A percentile compares a stretch with the other conserved stretches of the same genome.
Conservation (phyloP, 2,888 invertebrate genomes). For the Eristalinus sepulchralis region DNA sequence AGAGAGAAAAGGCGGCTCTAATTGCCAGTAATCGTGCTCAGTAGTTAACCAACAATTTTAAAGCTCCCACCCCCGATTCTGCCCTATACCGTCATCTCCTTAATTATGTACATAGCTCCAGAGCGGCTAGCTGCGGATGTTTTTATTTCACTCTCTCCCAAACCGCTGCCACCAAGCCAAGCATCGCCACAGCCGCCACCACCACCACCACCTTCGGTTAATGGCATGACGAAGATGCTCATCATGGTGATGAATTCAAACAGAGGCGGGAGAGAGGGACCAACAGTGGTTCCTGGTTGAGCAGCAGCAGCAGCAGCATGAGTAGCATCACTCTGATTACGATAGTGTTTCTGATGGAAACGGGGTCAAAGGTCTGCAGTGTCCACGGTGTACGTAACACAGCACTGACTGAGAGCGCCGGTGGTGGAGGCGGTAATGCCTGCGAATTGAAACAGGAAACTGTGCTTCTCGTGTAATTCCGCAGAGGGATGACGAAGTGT, state of each 20-base stretch:
- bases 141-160: neutral
- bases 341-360: constrained; percentile 39
- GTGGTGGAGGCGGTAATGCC: neutral
- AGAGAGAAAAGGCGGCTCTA: neutral
- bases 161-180: neutral
- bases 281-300: constrained; percentile 1
- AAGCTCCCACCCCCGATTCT: neutral
- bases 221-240: constrained; percentile 28
- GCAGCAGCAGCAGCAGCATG: neutral
- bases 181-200: neutral
- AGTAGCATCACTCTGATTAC: constrained; percentile 3
- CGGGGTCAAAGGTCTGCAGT: constrained; percentile 52
- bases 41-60: constrained; percentile 37
- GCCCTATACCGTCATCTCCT: neutral
- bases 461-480: neutral
- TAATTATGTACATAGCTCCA: neutral
- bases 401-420: neutral
- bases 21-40: constrained; percentile 63
- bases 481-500: neutral
- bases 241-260: constrained; percentile 37
- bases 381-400: constrained; percentile 17
- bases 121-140: neutral
- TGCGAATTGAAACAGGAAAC: neutral
- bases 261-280: constrained; percentile 15
- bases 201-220: neutral